Conservation (phyloP, 2,888 invertebrate genomes). For the Pollenia labialis region DNA sequence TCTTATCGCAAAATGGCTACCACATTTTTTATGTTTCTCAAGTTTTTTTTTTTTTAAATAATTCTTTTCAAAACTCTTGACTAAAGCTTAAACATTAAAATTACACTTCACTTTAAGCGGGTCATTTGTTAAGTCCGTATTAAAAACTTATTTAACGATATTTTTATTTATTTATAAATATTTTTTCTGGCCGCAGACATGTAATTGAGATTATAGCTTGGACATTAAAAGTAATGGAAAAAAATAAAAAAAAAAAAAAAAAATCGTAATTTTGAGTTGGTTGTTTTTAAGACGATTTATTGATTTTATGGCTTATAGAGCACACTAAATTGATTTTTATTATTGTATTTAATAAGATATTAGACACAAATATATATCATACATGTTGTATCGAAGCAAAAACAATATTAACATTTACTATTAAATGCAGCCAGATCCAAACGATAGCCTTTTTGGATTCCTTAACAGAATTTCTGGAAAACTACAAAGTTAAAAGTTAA, state of each 20-base stretch:
- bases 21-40: constrained; percentile 44
- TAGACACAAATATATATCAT: constrained; percentile 70
- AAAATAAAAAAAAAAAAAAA: background rate
- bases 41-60: background rate
- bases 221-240: constrained; percentile 45
- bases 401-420: constrained; percentile 21
- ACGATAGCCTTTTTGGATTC: too few species aligned
- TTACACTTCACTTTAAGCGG: constrained; percentile 26
- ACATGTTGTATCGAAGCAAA: constrained; percentile 19
- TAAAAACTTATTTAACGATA: constrained; percentile 53
- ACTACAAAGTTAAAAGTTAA: too few species aligned
- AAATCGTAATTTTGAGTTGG: constrained; percentile 35
- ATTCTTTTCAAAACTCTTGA: background rate
- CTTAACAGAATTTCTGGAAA: too few species aligned
- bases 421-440: background rate
- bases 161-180: constrained; percentile 18
- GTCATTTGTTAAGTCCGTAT: constrained; percentile 33
- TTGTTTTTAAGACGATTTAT: constrained; percentile 64
- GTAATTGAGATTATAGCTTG: constrained; percentile 59
- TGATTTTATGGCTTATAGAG: constrained; percentile 66
- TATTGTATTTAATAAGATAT: constrained; percentile 73
- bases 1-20: constrained; percentile 59
- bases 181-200: constrained; percentile 13
- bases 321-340: constrained; percentile 70
- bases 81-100: constrained; percentile 39